Evolutionary conservation across 1,140 invertebrate genomes (phyloP), one percentile per base, ranked within the genome.

Genomic region (Tetramorium parvispinum): DNA sequence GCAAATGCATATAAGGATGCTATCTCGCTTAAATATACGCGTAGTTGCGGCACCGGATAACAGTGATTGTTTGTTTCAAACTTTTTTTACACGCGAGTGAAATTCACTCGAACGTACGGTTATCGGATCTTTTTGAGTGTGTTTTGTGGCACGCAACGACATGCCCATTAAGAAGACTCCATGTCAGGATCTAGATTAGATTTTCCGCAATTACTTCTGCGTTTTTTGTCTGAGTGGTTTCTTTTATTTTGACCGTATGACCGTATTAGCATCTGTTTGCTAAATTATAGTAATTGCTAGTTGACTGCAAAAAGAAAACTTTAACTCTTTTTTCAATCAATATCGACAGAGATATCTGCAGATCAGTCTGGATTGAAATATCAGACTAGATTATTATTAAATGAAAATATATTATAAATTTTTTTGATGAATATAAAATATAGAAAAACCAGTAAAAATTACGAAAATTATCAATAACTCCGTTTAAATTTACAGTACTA

Each of bases 151-250:
- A 89, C 75, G 83, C 76, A 88, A 75, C 87, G 51, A 79, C 88
- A 86, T 88, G 76, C 37, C 86, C 86, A 87, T 88, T 90, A 90
- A 89, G 66, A 66, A 81, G 73, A 75, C 73, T 86, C 55, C 49
- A 65, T 65, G 75, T 78, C 63, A 46, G 40, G 70, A 88, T 90
- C 83, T 73, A 68, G 16, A 61, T 49, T 40, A 86, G 88, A 76
- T 32, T 85, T 24, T 51, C 76, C 40, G 27, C 85, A 87, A 90
- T 90, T 89, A 89, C 24, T 55, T 18, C 46, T n/a, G 18, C 59
- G 88, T 85, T 89, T 82, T 53, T 76, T 70, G 53, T 57, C 61
- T 37, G 85, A 87, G 63, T 55, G n/a, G 55, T 59, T 32, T 49
- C 63, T 65, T 65, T 51, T 71, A 76, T 87, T 87, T 46, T 49